Conservation (phyloP, 2,113 vertebrate species). For the Phalacrocorax aristotelis region DNA sequence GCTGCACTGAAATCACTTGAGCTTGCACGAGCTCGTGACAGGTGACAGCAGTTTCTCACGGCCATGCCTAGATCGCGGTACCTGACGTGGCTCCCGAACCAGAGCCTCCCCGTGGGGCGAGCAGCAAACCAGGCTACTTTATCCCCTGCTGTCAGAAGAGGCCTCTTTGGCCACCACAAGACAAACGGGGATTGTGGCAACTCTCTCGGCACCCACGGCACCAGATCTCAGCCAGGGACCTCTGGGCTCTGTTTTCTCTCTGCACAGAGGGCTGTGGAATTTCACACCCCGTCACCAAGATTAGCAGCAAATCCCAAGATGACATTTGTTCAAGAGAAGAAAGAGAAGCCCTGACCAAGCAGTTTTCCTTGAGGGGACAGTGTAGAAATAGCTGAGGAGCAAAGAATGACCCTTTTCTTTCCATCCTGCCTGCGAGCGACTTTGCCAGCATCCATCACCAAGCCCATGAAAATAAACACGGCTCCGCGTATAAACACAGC, state of each 20-base stretch:
- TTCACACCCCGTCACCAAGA: slow-evolving; percentile 53
- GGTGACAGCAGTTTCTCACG: not conserved
- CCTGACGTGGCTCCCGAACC: fast-evolving
- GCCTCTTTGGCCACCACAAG: not conserved
- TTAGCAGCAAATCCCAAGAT: slow-evolving; percentile 33
- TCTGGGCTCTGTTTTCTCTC: not conserved
- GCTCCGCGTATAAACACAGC: slow-evolving; percentile 14
- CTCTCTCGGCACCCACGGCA: not conserved
- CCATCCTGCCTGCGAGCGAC: not conserved
- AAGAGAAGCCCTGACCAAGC: slow-evolving; percentile 48
- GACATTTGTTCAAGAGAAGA: slow-evolving; percentile 25
- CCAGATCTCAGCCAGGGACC: not conserved
- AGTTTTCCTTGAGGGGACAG: not conserved
- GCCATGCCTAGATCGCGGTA: not conserved
- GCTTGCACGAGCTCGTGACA: not conserved
- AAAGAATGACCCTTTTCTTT: slow-evolving; percentile 62
- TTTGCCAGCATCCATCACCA: slow-evolving; percentile 55
- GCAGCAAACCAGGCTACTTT: not conserved
- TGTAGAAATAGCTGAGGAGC: slow-evolving; percentile 38
- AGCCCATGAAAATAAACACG: slow-evolving; percentile 30
- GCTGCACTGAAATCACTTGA: too few relatives aligned
- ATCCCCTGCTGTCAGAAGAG: not conserved
- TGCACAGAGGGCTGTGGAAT: slow-evolving; percentile 38
- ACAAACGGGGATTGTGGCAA: not conserved
- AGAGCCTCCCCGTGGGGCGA: fast-evolving